Percentiles rank a stretch among this genome's conserved stretches.
phyloP scores from a whole-genome alignment of 2,113 vertebrate genomes.

The Morone saxatilis region DNA sequence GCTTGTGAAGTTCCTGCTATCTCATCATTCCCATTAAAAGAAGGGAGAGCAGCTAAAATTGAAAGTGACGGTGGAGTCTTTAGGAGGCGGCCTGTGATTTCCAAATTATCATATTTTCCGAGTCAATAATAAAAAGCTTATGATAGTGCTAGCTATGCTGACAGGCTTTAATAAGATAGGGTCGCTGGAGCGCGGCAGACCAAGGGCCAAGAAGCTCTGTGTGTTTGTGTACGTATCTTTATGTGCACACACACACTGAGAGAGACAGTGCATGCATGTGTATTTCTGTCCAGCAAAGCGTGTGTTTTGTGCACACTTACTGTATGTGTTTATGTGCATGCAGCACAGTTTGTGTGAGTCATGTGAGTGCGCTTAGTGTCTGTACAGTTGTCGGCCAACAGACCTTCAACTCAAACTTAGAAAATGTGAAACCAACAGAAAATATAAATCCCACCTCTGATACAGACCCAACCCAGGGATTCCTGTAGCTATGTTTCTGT shows the following conservation, averaged over 20 bases:
- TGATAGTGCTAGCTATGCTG: slow-evolving; percentile 86
- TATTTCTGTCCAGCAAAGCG: slow-evolving; percentile 41
- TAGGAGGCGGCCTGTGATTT: slow-evolving; percentile 86
- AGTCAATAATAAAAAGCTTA: slow-evolving; percentile 89
- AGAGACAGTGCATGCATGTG: slow-evolving; percentile 17
- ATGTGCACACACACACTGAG: slow-evolving; percentile 13
- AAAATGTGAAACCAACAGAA: slow-evolving; percentile 43
- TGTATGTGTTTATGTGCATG: slow-evolving; percentile 18
- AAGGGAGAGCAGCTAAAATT: slow-evolving; percentile 81
- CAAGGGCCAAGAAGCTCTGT: slow-evolving; percentile 62
- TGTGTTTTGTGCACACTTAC: background rate
- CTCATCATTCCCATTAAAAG: slow-evolving; percentile 82
- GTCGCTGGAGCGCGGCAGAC: slow-evolving; percentile 81
- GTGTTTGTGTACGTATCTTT: slow-evolving; percentile 50
- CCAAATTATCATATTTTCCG: slow-evolving; percentile 88
- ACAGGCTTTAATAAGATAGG: slow-evolving; percentile 87
- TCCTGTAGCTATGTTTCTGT: slow-evolving; percentile 30
- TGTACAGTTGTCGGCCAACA: background rate
- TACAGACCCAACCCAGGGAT: background rate
- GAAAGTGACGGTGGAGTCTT: slow-evolving; percentile 84
- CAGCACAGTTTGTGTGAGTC: slow-evolving; percentile 23
- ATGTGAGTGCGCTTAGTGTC: background rate
- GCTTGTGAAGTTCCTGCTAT: slow-evolving; percentile 81
- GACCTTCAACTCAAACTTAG: slow-evolving; percentile 24
- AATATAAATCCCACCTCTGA: slow-evolving; percentile 40